Percentiles rank a stretch among this genome's conserved stretches.
Evolutionary conservation across 2,113 vertebrate genomes (phyloP).

Genomic region (Lucifuga dentata): DNA sequence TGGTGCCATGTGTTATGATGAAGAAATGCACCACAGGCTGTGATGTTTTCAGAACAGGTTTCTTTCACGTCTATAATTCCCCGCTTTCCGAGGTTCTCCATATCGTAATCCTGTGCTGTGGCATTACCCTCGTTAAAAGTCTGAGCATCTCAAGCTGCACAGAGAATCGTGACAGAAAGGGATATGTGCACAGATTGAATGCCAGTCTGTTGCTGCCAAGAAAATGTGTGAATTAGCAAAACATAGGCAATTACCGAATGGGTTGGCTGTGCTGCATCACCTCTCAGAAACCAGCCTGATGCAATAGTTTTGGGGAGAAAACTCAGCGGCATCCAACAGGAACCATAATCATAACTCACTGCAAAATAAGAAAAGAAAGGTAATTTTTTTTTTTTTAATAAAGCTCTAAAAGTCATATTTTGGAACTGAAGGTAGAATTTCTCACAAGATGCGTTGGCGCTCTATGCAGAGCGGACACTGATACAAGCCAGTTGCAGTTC

Average conservation of each 20-base stretch:
- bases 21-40: slow-evolving; percentile 12
- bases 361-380: too few species aligned
- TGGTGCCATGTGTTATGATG: neutral
- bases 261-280: slow-evolving; percentile 26
- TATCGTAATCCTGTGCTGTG: slow-evolving; percentile 37
- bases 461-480: too few species aligned
- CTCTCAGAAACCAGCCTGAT: slow-evolving; percentile 18
- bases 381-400: too few species aligned
- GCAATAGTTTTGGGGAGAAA: slow-evolving; percentile 49
- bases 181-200: slow-evolving; percentile 46
- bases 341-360: slow-evolving; percentile 61
- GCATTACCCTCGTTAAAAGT: slow-evolving; percentile 60
- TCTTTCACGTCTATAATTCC: slow-evolving; percentile 20
- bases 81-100: slow-evolving; percentile 24
- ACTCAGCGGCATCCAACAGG: slow-evolving; percentile 41
- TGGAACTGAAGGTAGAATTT: too few species aligned
- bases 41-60: slow-evolving; percentile 32
- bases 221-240: slow-evolving; percentile 64
- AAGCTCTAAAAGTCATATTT: too few species aligned
- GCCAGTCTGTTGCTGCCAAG: slow-evolving; percentile 56
- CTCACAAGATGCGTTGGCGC: too few species aligned
- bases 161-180: slow-evolving; percentile 49
- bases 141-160: slow-evolving; percentile 36
- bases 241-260: slow-evolving; percentile 34
- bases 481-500: too few species aligned